These are phyloP conservation scores for Notarius quadriscutis DNA, from an alignment of 2,113 vertebrate species.

Conservation along the genomic window DNA sequence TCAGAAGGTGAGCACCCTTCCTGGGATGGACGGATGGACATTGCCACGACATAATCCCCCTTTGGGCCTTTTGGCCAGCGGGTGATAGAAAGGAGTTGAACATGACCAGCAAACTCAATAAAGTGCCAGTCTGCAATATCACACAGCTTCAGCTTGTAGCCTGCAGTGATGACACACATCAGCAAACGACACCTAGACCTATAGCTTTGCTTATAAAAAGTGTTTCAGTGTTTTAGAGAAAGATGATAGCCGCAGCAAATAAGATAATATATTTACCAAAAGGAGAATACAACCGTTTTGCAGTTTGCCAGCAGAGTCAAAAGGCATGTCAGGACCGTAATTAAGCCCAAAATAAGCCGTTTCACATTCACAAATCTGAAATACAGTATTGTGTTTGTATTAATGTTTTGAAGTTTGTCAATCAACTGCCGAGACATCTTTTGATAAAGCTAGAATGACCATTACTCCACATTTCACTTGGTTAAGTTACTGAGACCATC, in stretches of 20 bases:
- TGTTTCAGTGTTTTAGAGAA: background rate
- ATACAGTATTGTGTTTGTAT: background rate
- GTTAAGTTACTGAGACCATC: background rate
- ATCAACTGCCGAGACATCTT: background rate
- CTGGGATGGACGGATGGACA: too few relatives aligned
- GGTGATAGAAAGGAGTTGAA: background rate
- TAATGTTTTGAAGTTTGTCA: background rate
- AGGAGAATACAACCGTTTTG: background rate
- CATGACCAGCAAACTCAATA: background rate
- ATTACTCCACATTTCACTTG: background rate
- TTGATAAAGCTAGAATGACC: background rate
- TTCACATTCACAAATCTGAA: background rate
- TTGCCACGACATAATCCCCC: too few relatives aligned
- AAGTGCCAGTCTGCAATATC: constrained; percentile 3
- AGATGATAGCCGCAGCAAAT: background rate
- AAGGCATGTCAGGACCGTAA: background rate
- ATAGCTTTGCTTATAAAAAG: background rate
- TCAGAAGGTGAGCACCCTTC: too few relatives aligned
- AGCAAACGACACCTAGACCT: background rate
- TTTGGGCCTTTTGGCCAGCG: too few relatives aligned
- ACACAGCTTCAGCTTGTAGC: background rate
- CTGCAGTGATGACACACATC: background rate
- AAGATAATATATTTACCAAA: background rate
- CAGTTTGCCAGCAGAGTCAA: background rate
- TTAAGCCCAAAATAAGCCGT: background rate